Evolutionary conservation across 2,888 invertebrate genomes (phyloP).

Genomic region (Epinotia brunnichana): DNA sequence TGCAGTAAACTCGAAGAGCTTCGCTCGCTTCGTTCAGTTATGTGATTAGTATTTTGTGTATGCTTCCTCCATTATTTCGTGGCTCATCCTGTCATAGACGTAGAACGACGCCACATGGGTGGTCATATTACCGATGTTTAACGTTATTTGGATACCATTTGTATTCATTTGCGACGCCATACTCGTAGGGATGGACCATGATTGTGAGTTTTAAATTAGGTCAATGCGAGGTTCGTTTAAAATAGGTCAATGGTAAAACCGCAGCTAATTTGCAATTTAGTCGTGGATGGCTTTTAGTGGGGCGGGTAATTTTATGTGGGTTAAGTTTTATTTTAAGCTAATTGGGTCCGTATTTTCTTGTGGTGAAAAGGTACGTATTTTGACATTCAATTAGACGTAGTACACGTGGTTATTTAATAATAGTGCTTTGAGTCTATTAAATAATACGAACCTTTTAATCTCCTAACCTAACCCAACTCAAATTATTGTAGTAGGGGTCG

Average conservation of each 20-base stretch:
- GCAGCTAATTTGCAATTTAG: conserved; percentile 27
- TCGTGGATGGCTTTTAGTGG: conserved; percentile 12
- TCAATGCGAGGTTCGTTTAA: conserved; percentile 19
- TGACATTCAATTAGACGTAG: background rate
- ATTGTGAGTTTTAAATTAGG: conserved; percentile 11
- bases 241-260: conserved; percentile 18
- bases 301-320: conserved; percentile 12
- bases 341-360: background rate
- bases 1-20: too few species aligned
- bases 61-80: conserved; percentile 3
- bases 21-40: too few species aligned
- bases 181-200: conserved; percentile 3
- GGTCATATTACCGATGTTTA: conserved; percentile 31
- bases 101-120: conserved; percentile 6
- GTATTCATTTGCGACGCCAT: conserved; percentile 38
- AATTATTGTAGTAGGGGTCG: too few species aligned
- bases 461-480: too few species aligned
- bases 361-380: background rate
- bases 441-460: too few species aligned
- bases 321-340: background rate
- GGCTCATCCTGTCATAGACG: background rate
- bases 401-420: too few species aligned
- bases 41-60: background rate
- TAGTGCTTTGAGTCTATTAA: too few species aligned
- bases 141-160: conserved; percentile 37